phyloP scores from a whole-genome alignment of 2,888 invertebrate genomes.

The Eumerus sabulonum region DNA sequence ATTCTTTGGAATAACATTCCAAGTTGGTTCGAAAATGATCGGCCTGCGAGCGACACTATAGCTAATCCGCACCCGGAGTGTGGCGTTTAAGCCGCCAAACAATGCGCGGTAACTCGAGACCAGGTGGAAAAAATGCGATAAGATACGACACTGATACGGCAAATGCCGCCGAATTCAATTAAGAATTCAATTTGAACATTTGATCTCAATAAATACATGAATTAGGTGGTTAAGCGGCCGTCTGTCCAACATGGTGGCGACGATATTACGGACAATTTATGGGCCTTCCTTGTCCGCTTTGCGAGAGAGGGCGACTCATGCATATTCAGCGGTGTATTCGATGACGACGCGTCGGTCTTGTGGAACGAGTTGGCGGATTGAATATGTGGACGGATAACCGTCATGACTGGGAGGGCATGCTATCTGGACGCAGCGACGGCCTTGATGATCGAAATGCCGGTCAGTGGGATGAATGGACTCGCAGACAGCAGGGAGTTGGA shows the following conservation, averaged over 20 bases:
- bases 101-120: conserved; percentile 17
- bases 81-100: conserved; percentile 12
- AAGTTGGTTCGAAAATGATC: conserved; percentile 39
- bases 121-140: conserved; percentile 46
- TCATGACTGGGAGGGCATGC: too few relatives aligned
- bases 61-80: conserved; percentile 20
- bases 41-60: conserved; percentile 42
- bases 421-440: too few relatives aligned
- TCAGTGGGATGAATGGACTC: too few relatives aligned
- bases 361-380: too few relatives aligned
- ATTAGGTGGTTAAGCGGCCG: conserved; percentile 25
- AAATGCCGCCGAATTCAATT: conserved; percentile 36
- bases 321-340: conserved; percentile 26
- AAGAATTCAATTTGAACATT: conserved; percentile 46
- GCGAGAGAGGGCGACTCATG: conserved; percentile 15
- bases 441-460: too few relatives aligned
- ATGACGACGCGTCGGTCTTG: too few relatives aligned
- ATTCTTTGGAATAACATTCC: background rate
- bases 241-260: too few relatives aligned
- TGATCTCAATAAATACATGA: conserved; percentile 49
- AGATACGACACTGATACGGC: conserved; percentile 33
- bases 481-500: too few relatives aligned
- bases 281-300: background rate
- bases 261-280: conserved; percentile 36
- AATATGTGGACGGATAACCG: too few relatives aligned